Evolutionary conservation across 2,888 invertebrate species (phyloP).

Genomic region (Eupeodes luniger): DNA sequence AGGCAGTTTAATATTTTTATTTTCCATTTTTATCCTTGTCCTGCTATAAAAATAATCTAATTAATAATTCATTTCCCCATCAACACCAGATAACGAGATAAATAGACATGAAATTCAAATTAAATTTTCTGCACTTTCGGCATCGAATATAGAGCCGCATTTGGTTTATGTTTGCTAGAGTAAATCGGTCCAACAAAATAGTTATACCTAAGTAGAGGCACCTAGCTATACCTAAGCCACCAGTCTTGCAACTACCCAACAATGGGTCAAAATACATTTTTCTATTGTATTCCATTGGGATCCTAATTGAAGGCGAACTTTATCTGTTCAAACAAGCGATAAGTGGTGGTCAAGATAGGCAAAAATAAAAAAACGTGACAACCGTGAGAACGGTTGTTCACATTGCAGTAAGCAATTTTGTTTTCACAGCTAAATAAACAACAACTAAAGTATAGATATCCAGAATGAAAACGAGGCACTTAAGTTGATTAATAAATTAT

Average conservation of each 20-base stretch:
- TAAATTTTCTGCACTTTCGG: conserved; percentile 68
- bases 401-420: conserved; percentile 7
- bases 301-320: conserved; percentile 65
- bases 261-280: conserved; percentile 62
- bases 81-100: conserved; percentile 69
- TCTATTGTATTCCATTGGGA: conserved; percentile 16
- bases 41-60: conserved; percentile 54
- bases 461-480: conserved; percentile 16
- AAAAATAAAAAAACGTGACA: conserved; percentile 55
- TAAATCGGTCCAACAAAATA: neutral
- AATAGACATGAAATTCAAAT: conserved; percentile 75
- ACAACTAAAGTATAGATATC: neutral
- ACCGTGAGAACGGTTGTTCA: conserved; percentile 62
- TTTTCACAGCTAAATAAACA: neutral
- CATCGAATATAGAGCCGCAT: conserved; percentile 57
- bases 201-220: no score
- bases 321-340: conserved; percentile 34
- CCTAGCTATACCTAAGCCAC: neutral
- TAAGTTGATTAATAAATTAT: conserved; percentile 59
- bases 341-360: conserved; percentile 31
- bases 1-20: conserved; percentile 8
- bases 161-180: conserved; percentile 50
- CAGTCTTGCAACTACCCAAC: conserved; percentile 24
- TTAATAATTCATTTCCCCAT: conserved; percentile 72
- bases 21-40: conserved; percentile 43